Evolutionary conservation across 2,797 vertebrate species (phyloP).

Genomic region (Gallirallus australis): DNA sequence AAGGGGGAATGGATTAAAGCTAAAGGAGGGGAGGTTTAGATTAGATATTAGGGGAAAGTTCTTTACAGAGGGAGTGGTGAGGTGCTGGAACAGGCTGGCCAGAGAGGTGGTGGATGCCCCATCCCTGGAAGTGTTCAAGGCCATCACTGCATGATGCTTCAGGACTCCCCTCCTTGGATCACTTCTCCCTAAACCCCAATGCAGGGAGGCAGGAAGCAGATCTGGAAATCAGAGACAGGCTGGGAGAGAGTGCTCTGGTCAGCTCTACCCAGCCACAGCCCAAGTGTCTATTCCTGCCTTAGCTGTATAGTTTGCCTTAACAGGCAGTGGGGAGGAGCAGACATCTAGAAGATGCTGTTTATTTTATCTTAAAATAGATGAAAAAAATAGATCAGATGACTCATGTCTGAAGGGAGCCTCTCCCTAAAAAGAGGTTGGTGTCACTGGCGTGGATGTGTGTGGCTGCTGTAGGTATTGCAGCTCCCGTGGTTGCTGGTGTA

Average conservation of each 20-base stretch:
- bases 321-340: neutral
- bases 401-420: neutral
- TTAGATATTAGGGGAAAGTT: too few species aligned
- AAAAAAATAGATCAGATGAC: neutral
- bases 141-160: neutral
- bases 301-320: neutral
- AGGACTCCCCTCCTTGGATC: neutral
- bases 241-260: neutral
- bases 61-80: too few species aligned
- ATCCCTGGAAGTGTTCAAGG: too few species aligned
- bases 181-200: neutral
- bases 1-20: too few species aligned
- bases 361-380: neutral
- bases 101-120: too few species aligned
- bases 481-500: neutral
- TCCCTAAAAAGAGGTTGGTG: neutral
- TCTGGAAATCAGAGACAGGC: neutral
- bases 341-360: neutral
- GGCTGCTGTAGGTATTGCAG: neutral
- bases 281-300: neutral
- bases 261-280: neutral
- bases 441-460: neutral
- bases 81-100: too few species aligned
- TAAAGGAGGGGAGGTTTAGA: too few species aligned
- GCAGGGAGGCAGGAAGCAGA: neutral